phyloP scores from a whole-genome alignment of 2,113 vertebrate species.

The Albula glossodonta region DNA sequence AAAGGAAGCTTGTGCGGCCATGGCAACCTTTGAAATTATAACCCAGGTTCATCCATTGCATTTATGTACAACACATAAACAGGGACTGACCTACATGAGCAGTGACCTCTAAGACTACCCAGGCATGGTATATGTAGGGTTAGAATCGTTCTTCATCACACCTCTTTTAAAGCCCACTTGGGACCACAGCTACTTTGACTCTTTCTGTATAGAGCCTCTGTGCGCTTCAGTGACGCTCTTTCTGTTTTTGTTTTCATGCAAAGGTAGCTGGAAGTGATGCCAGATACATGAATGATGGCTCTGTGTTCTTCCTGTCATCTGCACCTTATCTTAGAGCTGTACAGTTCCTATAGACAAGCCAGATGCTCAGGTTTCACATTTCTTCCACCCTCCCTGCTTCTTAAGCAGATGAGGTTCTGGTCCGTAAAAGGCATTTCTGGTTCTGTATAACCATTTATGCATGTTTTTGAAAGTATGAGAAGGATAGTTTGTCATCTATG shows the following conservation, averaged over 20 bases:
- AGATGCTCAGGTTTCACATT: neutral
- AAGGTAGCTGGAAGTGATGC: neutral
- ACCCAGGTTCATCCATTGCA: neutral
- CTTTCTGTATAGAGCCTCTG: neutral
- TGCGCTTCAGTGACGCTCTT: neutral
- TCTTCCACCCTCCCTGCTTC: neutral
- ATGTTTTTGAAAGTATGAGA: too few species aligned
- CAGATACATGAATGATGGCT: neutral
- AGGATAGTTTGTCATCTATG: too few species aligned
- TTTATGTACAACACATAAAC: neutral
- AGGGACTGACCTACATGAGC: neutral
- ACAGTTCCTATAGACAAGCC: too few species aligned
- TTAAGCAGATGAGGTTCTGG: neutral
- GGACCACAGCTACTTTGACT: neutral
- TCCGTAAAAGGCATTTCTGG: neutral
- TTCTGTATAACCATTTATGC: too few species aligned
- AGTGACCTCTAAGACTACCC: neutral
- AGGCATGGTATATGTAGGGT: neutral
- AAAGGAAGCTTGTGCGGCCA: neutral
- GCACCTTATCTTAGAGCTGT: too few species aligned
- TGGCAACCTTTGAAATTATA: neutral
- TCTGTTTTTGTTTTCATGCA: neutral
- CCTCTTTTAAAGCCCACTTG: neutral
- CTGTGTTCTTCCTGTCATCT: too few species aligned
- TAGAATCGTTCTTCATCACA: neutral